Base-by-base conservation (phyloP, 2,797 vertebrate genomes). In the Danionella dracula region DNA sequence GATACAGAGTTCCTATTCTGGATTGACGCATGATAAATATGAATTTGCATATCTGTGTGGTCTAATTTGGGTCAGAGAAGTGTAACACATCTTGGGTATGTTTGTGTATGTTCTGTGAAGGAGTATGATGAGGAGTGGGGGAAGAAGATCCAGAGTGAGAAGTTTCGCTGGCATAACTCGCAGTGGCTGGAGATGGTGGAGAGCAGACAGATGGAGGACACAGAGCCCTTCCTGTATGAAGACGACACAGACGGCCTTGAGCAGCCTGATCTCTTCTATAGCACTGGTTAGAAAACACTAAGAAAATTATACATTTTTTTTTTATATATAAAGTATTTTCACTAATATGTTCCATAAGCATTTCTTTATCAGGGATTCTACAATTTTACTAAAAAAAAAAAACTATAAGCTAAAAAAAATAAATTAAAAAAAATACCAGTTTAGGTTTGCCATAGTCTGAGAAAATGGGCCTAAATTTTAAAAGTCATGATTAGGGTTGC, bases 151-250 rank as follows among this genome's bases (percentile, higher is more conserved):
- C 94, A 97, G 78, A 94, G 92, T 0, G 93, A 96, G 76, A 97
- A 97, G 77, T 97, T 97, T 48, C 91, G 93, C 20, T 97, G 93
- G 92, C 93, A 96, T 78, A 97, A 96, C 83, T 94, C 94, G 32
- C 95, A 97, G 78, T 97, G 95, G 95, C 60, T 97, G 72, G 95
- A 97, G 79, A 96, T 97, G 94, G 93, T 96, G 2, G 94, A 97
- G 83, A 94, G 90, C 69, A 91, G 93, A 15, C 93, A 97, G 75
- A 86, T 91, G 70, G 95, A 95, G 31, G 94, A 97, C 44, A 88
- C 85, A 0, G 95, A 97, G 42, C 90, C 93, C 2, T 94, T 89
- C 62, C 82, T 95, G 9, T 95, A 94, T 2, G 94, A 93, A 0
- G 93, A 96, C 1, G 93, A 96, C 54, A 86, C 83, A 0, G 93